Conservation (phyloP, 2,113 vertebrate genomes). For the Acrocephalus arundinaceus region DNA sequence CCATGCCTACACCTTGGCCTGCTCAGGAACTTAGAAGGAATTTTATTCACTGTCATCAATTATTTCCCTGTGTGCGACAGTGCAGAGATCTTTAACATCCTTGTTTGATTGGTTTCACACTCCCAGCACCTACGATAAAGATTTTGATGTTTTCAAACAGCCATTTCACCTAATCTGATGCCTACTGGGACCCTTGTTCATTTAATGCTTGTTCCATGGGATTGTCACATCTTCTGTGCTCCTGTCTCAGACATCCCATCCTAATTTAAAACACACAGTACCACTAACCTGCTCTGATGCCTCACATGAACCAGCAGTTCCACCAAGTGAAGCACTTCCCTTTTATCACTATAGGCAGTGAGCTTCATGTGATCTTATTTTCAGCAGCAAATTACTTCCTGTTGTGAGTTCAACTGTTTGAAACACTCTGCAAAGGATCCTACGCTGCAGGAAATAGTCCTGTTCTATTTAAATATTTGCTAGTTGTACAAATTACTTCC, state of each 20-base stretch:
- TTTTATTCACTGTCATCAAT: not conserved
- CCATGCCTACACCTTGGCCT: not conserved
- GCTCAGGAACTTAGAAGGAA: not conserved
- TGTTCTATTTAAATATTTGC: slow-evolving; percentile 67
- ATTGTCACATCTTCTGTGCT: not conserved
- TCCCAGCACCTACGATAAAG: not conserved
- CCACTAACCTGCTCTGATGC: not conserved
- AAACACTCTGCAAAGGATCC: slow-evolving; percentile 48
- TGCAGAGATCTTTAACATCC: not conserved
- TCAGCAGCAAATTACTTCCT: slow-evolving; percentile 71
- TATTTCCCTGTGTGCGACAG: not conserved
- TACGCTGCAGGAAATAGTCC: slow-evolving; percentile 60
- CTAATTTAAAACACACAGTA: not conserved
- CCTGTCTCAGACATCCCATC: not conserved
- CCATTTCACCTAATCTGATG: not conserved
- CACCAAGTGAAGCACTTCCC: slow-evolving; percentile 51
- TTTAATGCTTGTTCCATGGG: not conserved
- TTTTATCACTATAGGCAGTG: slow-evolving; percentile 42
- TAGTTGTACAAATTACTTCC: slow-evolving; percentile 61
- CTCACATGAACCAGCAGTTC: not conserved
- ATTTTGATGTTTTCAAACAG: not conserved
- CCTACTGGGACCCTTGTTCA: not conserved
- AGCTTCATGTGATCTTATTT: slow-evolving; percentile 61
- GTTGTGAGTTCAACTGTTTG: slow-evolving; percentile 56
- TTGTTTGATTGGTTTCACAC: not conserved